These are phyloP conservation scores for Lepus europaeus DNA, from an alignment of 2,113 vertebrate genomes.

Conservation along the genomic window DNA sequence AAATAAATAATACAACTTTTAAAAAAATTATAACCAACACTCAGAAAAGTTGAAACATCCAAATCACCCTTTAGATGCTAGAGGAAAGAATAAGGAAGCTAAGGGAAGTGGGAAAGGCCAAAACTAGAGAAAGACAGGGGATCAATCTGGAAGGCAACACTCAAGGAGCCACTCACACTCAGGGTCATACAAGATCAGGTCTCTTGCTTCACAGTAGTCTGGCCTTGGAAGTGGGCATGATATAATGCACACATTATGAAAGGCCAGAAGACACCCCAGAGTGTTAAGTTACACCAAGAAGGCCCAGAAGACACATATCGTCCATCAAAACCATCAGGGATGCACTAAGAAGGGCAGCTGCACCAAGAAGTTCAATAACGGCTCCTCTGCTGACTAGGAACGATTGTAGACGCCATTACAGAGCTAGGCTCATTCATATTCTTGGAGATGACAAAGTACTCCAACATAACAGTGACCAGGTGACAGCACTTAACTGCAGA, in stretches of 20 bases:
- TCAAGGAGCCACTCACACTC: neutral
- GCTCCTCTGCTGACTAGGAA: neutral
- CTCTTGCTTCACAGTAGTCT: neutral
- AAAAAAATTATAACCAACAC: neutral
- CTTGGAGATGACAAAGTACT: neutral
- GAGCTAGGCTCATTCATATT: slow-evolving; percentile 12
- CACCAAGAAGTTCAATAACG: neutral
- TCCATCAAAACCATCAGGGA: neutral
- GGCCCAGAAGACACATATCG: neutral
- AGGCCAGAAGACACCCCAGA: neutral
- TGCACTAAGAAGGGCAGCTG: neutral
- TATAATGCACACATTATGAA: neutral
- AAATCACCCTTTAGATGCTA: neutral
- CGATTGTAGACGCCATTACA: neutral
- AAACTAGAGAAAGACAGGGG: neutral
- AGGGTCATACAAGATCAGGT: neutral
- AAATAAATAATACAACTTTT: no score
- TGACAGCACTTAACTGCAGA: neutral
- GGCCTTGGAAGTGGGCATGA: neutral
- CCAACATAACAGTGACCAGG: neutral
- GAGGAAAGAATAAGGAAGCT: slow-evolving; percentile 10
- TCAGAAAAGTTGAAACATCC: neutral
- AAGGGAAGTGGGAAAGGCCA: neutral
- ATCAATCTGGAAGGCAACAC: neutral
- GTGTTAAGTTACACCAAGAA: neutral